Percentiles rank a stretch among this genome's conserved stretches.
phyloP scores from a whole-genome alignment of 2,113 vertebrate genomes.

The Balaeniceps rex region DNA sequence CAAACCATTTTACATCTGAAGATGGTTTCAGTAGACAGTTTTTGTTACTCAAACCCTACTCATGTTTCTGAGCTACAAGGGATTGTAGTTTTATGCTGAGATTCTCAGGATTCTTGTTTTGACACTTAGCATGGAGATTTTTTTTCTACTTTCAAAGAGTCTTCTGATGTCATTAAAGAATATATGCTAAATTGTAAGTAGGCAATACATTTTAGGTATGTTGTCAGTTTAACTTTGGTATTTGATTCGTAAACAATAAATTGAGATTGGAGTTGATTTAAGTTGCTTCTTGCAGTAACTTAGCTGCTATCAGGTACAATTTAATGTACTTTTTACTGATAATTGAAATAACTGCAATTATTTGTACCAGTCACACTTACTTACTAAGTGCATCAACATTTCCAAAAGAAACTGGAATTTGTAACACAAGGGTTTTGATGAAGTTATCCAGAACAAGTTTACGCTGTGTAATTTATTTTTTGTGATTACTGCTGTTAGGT shows the following conservation, averaged over 20 bases:
- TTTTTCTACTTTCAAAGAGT: background rate
- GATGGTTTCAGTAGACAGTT: background rate
- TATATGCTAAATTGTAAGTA: background rate
- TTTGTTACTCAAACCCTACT: background rate
- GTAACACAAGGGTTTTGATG: background rate
- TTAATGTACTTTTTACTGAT: background rate
- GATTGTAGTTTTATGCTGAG: background rate
- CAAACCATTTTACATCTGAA: background rate
- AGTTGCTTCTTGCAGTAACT: background rate
- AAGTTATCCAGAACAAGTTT: background rate
- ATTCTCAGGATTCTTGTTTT: background rate
- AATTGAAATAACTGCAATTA: background rate
- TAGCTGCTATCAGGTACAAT: background rate
- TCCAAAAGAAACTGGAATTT: background rate
- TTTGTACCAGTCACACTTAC: background rate
- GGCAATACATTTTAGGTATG: background rate
- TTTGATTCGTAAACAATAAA: background rate
- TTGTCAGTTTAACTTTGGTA: background rate
- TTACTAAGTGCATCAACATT: background rate
- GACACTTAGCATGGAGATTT: background rate
- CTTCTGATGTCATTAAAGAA: background rate
- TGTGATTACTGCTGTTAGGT: background rate
- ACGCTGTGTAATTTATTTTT: background rate
- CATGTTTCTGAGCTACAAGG: background rate
- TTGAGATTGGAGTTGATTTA: background rate